These are phyloP conservation scores for Hydractinia symbiolongicarpus DNA, from an alignment of 30 jellyfish, hydroid and myxozoan genomes.

Conservation along the genomic window DNA sequence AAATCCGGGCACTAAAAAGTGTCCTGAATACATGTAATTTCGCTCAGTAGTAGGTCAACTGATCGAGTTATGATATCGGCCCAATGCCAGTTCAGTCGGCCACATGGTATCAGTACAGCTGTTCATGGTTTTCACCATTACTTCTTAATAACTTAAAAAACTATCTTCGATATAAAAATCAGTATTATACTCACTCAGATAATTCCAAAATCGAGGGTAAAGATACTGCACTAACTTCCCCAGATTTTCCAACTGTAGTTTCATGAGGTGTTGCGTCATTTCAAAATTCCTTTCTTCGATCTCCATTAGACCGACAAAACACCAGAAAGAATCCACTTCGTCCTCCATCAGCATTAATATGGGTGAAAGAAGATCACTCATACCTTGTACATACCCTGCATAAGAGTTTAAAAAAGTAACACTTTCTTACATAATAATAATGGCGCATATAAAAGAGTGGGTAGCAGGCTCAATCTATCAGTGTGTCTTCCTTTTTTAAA, in stretches of 20 bases:
- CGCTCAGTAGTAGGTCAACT: no score
- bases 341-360: constrained; percentile 71
- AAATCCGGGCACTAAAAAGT: no score
- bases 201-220: constrained; percentile 56
- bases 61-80: no score
- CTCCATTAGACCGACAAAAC: constrained; percentile 92
- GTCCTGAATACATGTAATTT: no score
- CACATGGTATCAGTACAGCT: no score
- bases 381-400: constrained; percentile 93
- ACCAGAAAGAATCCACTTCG: constrained; percentile 90
- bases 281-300: constrained; percentile 73
- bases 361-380: constrained; percentile 93
- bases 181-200: constrained; percentile 58
- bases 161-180: background rate
- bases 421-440: background rate
- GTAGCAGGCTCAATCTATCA: no score
- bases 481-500: no score
- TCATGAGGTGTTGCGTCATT: constrained; percentile 77
- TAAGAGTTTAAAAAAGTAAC: background rate
- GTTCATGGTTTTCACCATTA: background rate
- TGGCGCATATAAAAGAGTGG: no score
- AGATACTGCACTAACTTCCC: constrained; percentile 48
- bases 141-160: background rate
- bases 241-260: constrained; percentile 48
- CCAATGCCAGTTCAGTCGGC: no score